Evolutionary conservation across 2,797 vertebrate species (phyloP).

Genomic region (Poecile montanus): DNA sequence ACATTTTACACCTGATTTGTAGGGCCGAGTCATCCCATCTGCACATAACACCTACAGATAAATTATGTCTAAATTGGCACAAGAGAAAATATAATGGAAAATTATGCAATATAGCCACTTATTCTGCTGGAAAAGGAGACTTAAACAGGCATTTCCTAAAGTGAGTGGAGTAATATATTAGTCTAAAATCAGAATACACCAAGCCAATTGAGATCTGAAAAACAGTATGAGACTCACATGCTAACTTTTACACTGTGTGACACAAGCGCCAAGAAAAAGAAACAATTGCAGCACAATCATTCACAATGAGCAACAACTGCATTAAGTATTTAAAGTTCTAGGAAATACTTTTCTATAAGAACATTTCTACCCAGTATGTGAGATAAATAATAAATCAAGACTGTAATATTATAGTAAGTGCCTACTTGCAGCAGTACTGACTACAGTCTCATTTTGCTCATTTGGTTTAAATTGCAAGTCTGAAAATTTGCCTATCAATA

Average conservation of each 20-base stretch:
- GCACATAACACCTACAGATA: conserved; percentile 10
- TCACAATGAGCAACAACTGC: background rate
- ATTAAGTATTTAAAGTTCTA: background rate
- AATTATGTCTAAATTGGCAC: background rate
- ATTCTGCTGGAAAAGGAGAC: background rate
- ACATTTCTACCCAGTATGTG: background rate
- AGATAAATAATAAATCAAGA: background rate
- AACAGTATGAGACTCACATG: background rate
- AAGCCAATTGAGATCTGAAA: background rate
- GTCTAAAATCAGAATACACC: background rate
- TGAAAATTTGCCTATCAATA: background rate
- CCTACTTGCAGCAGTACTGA: background rate
- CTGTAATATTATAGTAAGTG: background rate
- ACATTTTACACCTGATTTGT: conserved; percentile 19
- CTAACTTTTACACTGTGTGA: background rate
- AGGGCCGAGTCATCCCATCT: conserved; percentile 12
- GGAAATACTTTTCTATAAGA: background rate
- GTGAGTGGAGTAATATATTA: background rate
- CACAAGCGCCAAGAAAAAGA: background rate
- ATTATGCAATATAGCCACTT: background rate
- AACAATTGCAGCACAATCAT: background rate
- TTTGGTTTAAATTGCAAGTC: background rate
- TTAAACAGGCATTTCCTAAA: background rate
- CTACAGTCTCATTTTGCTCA: background rate
- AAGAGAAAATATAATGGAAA: background rate